phyloP scores from a whole-genome alignment of 2,888 invertebrate genomes.

The Cactoblastis cactorum region DNA sequence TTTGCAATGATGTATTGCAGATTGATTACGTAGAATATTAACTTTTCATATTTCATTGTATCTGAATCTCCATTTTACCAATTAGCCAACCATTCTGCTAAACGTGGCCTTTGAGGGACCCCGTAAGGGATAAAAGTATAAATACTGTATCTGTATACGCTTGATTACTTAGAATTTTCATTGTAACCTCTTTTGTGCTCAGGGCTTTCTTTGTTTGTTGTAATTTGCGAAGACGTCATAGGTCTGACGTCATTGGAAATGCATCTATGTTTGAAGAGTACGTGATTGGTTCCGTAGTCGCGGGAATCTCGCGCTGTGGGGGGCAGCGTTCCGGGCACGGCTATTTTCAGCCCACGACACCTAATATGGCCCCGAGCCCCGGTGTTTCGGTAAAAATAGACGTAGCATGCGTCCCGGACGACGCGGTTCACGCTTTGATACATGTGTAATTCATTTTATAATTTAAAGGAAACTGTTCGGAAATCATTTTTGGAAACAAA shows the following conservation, averaged over 20 bases:
- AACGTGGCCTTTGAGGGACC: no score
- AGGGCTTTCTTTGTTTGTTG: not conserved
- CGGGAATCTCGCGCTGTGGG: constrained; percentile 40
- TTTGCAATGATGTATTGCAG: not conserved
- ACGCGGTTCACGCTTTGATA: constrained; percentile 18
- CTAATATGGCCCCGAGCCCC: constrained; percentile 76
- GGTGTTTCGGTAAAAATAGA: constrained; percentile 68
- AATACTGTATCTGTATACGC: no score
- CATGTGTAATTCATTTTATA: not conserved
- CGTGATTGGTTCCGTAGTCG: not conserved
- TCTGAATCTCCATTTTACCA: no score
- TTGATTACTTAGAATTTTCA: not conserved
- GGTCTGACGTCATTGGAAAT: not conserved
- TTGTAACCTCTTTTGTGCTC: not conserved
- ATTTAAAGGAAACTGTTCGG: not conserved
- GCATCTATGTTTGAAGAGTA: not conserved
- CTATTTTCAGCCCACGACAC: constrained; percentile 68
- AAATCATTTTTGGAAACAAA: not conserved
- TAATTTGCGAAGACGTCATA: not conserved
- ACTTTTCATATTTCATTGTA: no score
- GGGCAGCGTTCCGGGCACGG: constrained; percentile 41
- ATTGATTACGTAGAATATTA: not conserved
- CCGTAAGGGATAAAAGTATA: no score
- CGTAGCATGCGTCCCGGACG: constrained; percentile 43
- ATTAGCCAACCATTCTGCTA: no score